These are phyloP conservation scores for Podocnemis expansa DNA, from an alignment of 2,113 vertebrate genomes.

Conservation along the genomic window DNA sequence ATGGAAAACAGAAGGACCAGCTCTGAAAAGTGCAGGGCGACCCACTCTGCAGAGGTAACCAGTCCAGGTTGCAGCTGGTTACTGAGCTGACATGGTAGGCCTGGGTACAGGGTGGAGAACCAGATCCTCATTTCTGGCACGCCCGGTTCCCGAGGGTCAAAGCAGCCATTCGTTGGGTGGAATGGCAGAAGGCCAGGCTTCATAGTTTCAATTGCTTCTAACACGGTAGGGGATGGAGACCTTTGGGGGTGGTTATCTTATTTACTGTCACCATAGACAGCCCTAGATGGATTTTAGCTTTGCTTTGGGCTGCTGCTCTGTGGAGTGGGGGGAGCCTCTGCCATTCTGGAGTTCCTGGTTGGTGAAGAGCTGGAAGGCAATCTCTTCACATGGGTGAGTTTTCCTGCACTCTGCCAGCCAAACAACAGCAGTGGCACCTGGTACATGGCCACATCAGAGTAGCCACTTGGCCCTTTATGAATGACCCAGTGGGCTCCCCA, in stretches of 20 bases:
- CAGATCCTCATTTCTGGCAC: neutral
- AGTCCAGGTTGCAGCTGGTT: no score
- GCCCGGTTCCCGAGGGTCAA: no score
- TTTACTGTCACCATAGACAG: neutral
- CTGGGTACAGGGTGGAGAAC: no score
- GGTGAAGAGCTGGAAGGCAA: conserved; percentile 73
- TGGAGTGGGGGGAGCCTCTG: neutral
- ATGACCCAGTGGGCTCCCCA: conserved; percentile 87
- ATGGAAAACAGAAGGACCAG: no score
- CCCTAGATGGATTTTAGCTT: neutral
- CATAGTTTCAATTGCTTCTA: no score
- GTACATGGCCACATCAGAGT: conserved; percentile 88
- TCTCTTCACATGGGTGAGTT: conserved; percentile 62
- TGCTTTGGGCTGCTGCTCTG: neutral
- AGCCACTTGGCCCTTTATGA: conserved; percentile 84
- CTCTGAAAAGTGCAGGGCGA: no score
- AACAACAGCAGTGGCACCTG: conserved; percentile 76
- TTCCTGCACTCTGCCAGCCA: conserved; percentile 87
- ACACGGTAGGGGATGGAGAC: neutral
- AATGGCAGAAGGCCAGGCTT: neutral
- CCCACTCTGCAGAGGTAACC: no score
- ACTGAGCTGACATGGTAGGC: no score
- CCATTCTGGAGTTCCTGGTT: conserved; percentile 21
- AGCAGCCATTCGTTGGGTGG: no score
- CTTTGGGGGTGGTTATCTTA: neutral